A percentile compares a stretch with the other conserved stretches of the same genome.
phyloP scores from a whole-genome alignment of 2,888 invertebrate genomes.

The Heliconius charithonia region DNA sequence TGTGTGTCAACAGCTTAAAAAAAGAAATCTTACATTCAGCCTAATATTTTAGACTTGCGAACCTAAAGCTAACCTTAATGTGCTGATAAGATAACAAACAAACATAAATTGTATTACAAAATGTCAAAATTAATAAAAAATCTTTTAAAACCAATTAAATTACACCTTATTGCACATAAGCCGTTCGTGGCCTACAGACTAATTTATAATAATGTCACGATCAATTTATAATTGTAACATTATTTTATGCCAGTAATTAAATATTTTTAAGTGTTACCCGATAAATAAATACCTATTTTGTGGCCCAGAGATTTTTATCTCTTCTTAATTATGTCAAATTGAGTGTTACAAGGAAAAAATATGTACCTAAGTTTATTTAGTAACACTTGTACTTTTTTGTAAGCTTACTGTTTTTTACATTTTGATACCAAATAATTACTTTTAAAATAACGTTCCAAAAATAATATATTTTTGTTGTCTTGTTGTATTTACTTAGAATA shows the following conservation, averaged over 20 bases:
- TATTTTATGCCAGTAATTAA: constrained; percentile 20
- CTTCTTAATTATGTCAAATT: constrained; percentile 5
- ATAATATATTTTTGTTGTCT: no score
- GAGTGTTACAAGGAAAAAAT: constrained; percentile 11
- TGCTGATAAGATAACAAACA: not conserved
- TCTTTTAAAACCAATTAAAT: constrained; percentile 1
- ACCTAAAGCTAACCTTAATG: not conserved
- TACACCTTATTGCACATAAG: not conserved
- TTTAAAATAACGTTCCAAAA: no score
- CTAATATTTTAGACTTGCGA: not conserved
- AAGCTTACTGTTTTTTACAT: no score
- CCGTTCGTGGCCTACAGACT: not conserved
- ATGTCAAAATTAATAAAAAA: constrained; percentile 4
- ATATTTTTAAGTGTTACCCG: not conserved
- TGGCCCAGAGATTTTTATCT: constrained; percentile 4
- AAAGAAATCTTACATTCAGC: no score
- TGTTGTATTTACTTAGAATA: no score
- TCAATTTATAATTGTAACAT: not conserved
- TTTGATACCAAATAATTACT: no score
- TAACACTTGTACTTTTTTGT: not conserved
- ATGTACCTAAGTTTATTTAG: not conserved
- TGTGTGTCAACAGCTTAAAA: no score
- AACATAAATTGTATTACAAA: not conserved
- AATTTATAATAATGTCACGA: not conserved
- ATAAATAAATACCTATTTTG: not conserved